Conservation (phyloP, 2,113 vertebrate species). For the Neodontobutis hainanensis region DNA sequence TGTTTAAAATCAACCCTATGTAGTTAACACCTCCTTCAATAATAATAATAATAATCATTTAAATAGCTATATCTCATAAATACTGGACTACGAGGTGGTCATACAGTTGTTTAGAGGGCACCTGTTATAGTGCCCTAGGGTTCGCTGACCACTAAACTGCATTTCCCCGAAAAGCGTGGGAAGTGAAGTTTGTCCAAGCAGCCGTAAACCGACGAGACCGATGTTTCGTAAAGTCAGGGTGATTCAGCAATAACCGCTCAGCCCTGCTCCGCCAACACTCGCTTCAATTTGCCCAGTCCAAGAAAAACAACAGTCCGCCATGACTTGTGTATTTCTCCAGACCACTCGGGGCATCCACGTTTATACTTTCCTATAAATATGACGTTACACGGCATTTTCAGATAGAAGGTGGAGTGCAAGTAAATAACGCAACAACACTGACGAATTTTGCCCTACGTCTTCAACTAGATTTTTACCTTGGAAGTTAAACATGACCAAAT, state of each 20-base stretch:
- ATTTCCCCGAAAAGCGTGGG: constrained; percentile 71
- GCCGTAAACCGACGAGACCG: constrained; percentile 52
- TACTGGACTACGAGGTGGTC: no score
- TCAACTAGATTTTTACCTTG: no score
- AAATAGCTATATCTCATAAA: no score
- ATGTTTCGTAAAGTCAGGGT: constrained; percentile 77
- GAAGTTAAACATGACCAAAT: no score
- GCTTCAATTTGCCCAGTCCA: constrained; percentile 9
- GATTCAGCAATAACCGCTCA: constrained; percentile 80
- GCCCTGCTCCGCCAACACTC: constrained; percentile 40
- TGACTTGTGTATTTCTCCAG: constrained; percentile 5
- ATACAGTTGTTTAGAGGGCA: neutral
- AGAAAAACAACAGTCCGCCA: constrained; percentile 20
- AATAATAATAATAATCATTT: no score
- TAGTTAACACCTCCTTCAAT: no score
- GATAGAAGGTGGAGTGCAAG: constrained; percentile 36
- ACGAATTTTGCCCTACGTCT: no score
- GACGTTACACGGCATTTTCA: constrained; percentile 12
- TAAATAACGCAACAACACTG: no score
- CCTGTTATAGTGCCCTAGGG: neutral
- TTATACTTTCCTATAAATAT: constrained; percentile 26
- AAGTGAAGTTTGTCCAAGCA: constrained; percentile 36
- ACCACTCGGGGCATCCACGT: constrained; percentile 11
- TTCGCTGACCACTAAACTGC: constrained; percentile 29
- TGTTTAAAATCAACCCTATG: no score